Percentiles rank a stretch among this genome's conserved stretches.
Evolutionary conservation across 1,140 invertebrate genomes (phyloP).

Genomic region (Drosophila obscura): DNA sequence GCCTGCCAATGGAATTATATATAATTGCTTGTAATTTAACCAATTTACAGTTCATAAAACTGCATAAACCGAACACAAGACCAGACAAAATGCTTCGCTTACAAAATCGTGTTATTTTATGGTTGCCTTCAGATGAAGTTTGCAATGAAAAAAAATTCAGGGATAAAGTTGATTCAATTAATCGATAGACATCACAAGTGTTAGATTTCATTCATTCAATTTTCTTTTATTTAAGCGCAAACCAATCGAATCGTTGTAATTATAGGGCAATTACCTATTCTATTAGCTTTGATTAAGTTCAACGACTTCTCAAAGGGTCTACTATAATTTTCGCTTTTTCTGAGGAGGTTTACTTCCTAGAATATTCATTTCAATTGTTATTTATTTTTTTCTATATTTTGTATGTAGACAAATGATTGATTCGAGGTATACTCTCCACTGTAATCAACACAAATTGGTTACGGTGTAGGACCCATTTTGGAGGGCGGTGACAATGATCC

Average conservation of each 20-base stretch:
- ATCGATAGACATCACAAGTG: slow-evolving; percentile 15
- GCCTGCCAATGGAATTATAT: slow-evolving; percentile 65
- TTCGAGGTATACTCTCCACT: too few relatives aligned
- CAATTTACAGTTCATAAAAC: slow-evolving; percentile 72
- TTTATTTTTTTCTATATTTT: too few relatives aligned
- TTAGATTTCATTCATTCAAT: slow-evolving; percentile 23
- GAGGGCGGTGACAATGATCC: too few relatives aligned
- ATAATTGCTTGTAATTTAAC: slow-evolving; percentile 73
- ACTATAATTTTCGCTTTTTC: too few relatives aligned
- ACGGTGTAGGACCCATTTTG: too few relatives aligned
- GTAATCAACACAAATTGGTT: too few relatives aligned
- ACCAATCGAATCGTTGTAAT: slow-evolving; percentile 27
- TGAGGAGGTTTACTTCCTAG: too few relatives aligned
- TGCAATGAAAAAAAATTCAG: slow-evolving; percentile 1
- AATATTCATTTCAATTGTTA: too few relatives aligned
- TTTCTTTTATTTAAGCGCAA: slow-evolving; percentile 20
- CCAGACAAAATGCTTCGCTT: slow-evolving; percentile 38
- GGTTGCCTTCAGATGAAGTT: background rate
- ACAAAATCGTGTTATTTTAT: slow-evolving; percentile 50
- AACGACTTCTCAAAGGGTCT: too few relatives aligned
- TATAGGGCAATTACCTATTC: slow-evolving; percentile 10
- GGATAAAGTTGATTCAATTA: slow-evolving; percentile 2
- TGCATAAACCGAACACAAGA: slow-evolving; percentile 32
- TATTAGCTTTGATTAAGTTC: too few relatives aligned
- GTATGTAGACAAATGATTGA: too few relatives aligned